Evolutionary conservation across 2,888 invertebrate genomes (phyloP), one percentile per base, ranked within the genome.

Genomic region (Hydriomena furcata): DNA sequence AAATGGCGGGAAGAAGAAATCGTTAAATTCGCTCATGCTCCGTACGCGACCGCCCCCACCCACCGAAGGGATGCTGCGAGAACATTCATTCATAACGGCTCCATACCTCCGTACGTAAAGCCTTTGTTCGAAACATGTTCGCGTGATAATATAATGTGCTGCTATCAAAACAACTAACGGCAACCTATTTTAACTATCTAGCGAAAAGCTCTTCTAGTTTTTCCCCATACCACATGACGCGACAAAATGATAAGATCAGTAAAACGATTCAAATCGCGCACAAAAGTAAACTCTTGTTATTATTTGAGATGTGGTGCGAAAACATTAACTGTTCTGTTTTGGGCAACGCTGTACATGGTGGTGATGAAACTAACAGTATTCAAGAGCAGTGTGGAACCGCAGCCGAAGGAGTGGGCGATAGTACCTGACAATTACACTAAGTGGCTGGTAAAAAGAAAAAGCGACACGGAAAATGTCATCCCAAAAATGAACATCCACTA

Each of bases 11-110:
- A 73, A 66, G 60, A 65, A 65, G 85, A 88, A 90, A 91, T 91
- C 91, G 74, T 84, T 91, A 91, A 61, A 62, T 76, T 68, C 76
- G 85, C 87, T 79, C 90, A 90, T 90, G 91, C 91, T 73, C 91
- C 58, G 84, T 87, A 37, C 58, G 58, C 54, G 58, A 51, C 45
- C 47, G 51, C 65, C 66, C 62, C 55, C 48, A 32, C 31, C 55
- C 45, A 32, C 35, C 24, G 31, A 38, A 43, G 50, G 81, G 87
- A 86, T 77, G 84, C 88, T 87, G 88, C 67, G 79, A 69, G 21
- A 61, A 50, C 23, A 42, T 46, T 45, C 48, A 54, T 57, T 58
- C 51, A 63, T 61, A 61, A 59, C 42, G 50, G 32, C 43, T 41
- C 44, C 50, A 52, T 46, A 63, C 58, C 55, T 35, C 47, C 51